Conservation (phyloP, 2,797 vertebrate genomes). For the Cephalopachus bancanus region DNA sequence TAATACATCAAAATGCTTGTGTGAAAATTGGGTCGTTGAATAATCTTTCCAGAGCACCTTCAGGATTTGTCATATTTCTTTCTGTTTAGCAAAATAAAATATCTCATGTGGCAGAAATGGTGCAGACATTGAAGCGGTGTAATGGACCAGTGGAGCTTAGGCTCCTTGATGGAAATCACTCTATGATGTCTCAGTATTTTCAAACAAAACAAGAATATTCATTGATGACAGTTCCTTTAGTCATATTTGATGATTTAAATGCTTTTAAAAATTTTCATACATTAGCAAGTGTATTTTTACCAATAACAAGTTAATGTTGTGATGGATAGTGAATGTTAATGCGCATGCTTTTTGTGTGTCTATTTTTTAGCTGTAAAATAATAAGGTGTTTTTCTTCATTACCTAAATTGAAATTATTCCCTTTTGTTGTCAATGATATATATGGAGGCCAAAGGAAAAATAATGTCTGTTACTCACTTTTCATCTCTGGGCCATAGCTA, state of each 20-base stretch:
- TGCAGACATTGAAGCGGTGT: not conserved
- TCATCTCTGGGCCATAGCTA: not conserved
- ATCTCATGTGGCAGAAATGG: not conserved
- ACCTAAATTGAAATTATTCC: not conserved
- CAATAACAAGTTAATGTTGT: not conserved
- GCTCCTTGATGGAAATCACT: not conserved
- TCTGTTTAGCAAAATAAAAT: conserved; percentile 29
- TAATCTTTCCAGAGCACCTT: conserved; percentile 48
- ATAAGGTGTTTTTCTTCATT: not conserved
- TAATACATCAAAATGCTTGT: conserved; percentile 61
- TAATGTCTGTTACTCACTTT: not conserved
- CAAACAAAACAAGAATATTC: not conserved
- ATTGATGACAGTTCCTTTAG: not conserved
- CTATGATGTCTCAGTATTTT: not conserved
- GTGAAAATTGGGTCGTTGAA: conserved; percentile 61
- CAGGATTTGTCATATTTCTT: conserved; percentile 41
- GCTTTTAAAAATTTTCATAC: not conserved
- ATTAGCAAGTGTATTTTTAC: not conserved
- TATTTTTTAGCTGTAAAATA: not conserved
- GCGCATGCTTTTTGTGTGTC: not conserved
- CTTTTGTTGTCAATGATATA: not conserved
- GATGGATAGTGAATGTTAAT: not conserved
- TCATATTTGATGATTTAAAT: not conserved
- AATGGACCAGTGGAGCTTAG: not conserved
- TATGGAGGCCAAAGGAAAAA: not conserved